Evolutionary conservation across 2,113 vertebrate species (phyloP), one percentile per base, ranked within the genome.

Genomic region (Callipepla squamata): DNA sequence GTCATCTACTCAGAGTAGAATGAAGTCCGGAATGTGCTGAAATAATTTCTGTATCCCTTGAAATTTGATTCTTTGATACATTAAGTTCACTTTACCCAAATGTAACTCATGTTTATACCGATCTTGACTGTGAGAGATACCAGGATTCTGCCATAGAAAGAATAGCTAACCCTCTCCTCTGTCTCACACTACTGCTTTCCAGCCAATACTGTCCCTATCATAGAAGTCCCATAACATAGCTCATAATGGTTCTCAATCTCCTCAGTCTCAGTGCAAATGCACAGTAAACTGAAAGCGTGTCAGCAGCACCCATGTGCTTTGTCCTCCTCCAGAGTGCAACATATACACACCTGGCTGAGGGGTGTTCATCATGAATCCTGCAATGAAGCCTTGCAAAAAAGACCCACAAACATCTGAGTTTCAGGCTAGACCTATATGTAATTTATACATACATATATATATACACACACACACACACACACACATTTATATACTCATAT

Each of bases 201-300:
- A 81, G 45, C 25, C 55, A 63, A 5, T n/a, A 8, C 38, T n/a
- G 30, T 14, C 9, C 8, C 6, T 15, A 13, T 59, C 16, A 72
- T 42, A 23, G 7, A 65, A 72, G 32, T 9, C 21, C 36, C 23
- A 8, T 13, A 30, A 8, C 23, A 2, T 6, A 16, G 4, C 19
- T 14, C 0, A 0, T 38, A 40, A 62, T 32, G 18, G 21, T n/a
- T n/a, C 36, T 21, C 9, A 7, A 42, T 36, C 38, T 67, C 50
- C 51, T 26, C 59, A 7, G 38, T 6, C 59, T 28, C 28, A 6
- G 13, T 22, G 50, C 0, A 0, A 23, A 17, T 11, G 28, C 22
- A 57, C 3, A 11, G 18, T 17, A 6, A 80, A 25, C 0, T 7
- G 38, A n/a, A 67, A 14, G 57, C 4, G 15, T 36, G 42, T 55